A percentile compares a stretch with the other conserved stretches of the same genome.
Conservation (phyloP, 2,797 vertebrate genomes). For the Chanos chanos region DNA sequence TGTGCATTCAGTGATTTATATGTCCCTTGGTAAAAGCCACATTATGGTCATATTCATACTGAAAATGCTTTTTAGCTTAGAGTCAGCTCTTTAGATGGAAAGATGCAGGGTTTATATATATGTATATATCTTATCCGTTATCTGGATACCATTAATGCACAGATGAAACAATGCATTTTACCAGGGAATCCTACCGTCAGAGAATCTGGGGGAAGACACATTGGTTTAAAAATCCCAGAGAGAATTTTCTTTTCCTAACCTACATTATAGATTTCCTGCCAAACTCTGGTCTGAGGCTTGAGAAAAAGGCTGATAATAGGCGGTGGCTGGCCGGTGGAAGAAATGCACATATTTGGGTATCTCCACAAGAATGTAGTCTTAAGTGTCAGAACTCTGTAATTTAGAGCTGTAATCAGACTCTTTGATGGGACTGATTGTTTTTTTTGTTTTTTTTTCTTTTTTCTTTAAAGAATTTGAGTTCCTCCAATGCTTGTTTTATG, state of each 20-base stretch:
- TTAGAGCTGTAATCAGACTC: conserved; percentile 43
- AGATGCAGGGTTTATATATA: too few species aligned
- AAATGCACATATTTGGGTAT: conserved; percentile 39
- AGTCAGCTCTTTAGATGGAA: too few species aligned
- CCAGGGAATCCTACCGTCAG: too few species aligned
- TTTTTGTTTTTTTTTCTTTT: too few species aligned
- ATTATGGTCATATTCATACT: too few species aligned
- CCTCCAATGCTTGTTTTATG: conserved; percentile 38
- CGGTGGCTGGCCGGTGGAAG: conserved; percentile 44
- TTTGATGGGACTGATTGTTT: conserved; percentile 43
- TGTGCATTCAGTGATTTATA: too few species aligned
- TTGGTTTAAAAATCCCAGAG: conserved; percentile 5
- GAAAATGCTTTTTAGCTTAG: too few species aligned
- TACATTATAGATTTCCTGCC: neutral
- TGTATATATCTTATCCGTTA: too few species aligned
- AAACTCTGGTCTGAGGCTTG: conserved; percentile 16
- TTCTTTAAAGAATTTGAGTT: neutral
- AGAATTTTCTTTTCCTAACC: neutral
- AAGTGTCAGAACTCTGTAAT: conserved; percentile 44
- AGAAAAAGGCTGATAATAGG: conserved; percentile 49
- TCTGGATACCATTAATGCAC: too few species aligned
- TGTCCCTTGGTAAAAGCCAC: too few species aligned
- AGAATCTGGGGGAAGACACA: too few species aligned
- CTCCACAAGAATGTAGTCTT: conserved; percentile 64
- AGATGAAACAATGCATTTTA: too few species aligned